These are phyloP conservation scores for Athalia circularis DNA, from an alignment of 2,888 invertebrate species.

Conservation along the genomic window DNA sequence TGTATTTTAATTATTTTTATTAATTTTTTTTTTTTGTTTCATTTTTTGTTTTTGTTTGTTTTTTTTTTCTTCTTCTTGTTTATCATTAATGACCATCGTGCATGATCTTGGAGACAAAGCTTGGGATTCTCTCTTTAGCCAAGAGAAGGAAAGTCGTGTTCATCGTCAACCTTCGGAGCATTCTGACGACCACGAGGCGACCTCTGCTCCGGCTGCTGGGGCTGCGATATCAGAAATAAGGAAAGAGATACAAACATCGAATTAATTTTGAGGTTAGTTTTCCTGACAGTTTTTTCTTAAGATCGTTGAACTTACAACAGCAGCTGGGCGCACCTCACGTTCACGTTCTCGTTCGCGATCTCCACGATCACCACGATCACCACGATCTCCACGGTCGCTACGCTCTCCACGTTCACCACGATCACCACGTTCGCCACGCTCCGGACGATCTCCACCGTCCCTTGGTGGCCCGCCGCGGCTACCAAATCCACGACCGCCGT, in stretches of 20 bases:
- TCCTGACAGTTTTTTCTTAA: neutral
- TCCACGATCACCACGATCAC: conserved; percentile 72
- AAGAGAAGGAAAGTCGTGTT: conserved; percentile 95
- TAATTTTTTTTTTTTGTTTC: neutral
- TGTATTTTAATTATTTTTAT: conserved; percentile 1
- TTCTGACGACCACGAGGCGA: conserved; percentile 73
- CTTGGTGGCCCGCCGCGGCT: conserved; percentile 67
- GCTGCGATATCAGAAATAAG: conserved; percentile 53
- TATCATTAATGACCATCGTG: neutral
- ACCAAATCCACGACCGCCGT: conserved; percentile 74
- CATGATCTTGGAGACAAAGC: neutral
- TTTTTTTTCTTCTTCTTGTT: conserved; percentile 42
- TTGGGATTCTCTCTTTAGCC: conserved; percentile 77
- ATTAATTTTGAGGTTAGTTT: neutral
- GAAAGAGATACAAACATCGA: neutral
- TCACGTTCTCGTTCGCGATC: conserved; percentile 63
- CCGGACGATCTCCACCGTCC: conserved; percentile 61
- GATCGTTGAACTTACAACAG: conserved; percentile 19
- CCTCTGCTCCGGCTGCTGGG: conserved; percentile 66
- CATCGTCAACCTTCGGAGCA: conserved; percentile 95
- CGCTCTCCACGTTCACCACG: conserved; percentile 70
- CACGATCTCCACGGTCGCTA: conserved; percentile 70
- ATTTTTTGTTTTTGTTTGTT: conserved; percentile 40
- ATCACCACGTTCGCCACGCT: conserved; percentile 61
- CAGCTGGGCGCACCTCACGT: conserved; percentile 23